phyloP scores from a whole-genome alignment of 2,888 invertebrate genomes.

The Cosmia trapezina region DNA sequence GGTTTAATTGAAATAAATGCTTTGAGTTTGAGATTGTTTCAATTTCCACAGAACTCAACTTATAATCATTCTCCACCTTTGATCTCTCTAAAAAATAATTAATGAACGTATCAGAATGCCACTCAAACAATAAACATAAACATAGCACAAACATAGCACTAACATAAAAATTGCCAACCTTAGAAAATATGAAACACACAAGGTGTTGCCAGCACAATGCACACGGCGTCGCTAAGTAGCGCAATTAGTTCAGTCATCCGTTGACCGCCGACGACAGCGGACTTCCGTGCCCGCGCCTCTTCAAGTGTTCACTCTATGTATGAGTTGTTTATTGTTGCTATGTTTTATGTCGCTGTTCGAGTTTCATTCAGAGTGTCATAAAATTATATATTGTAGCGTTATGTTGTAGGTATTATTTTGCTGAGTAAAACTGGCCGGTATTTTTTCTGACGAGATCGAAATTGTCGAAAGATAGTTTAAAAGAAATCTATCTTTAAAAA shows the following conservation, averaged over 20 bases:
- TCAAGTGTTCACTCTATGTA: slow-evolving; percentile 49
- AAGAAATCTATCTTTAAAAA: not conserved
- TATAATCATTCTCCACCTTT: not conserved
- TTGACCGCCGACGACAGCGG: slow-evolving; percentile 64
- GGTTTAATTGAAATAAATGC: no score
- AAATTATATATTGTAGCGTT: not conserved
- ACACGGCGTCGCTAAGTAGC: slow-evolving; percentile 68
- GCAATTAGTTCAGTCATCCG: slow-evolving; percentile 74
- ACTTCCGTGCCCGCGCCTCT: slow-evolving; percentile 66
- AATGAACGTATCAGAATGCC: not conserved
- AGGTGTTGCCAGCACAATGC: slow-evolving; percentile 49
- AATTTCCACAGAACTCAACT: not conserved
- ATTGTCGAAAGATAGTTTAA: not conserved
- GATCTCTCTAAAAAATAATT: not conserved
- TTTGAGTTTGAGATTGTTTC: no score
- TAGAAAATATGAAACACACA: slow-evolving; percentile 26
- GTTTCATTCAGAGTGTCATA: slow-evolving; percentile 2
- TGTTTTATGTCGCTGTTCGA: slow-evolving; percentile 26
- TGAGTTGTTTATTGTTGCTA: slow-evolving; percentile 33
- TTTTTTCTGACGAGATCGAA: not conserved
- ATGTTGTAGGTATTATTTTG: not conserved
- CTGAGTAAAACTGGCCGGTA: no score
- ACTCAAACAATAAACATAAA: not conserved
- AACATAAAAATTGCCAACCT: slow-evolving; percentile 18
- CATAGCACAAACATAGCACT: not conserved